Percentiles rank a stretch among this genome's conserved stretches.
Evolutionary conservation across 2,888 invertebrate species (phyloP).

Genomic region (Ernsta delagoae): DNA sequence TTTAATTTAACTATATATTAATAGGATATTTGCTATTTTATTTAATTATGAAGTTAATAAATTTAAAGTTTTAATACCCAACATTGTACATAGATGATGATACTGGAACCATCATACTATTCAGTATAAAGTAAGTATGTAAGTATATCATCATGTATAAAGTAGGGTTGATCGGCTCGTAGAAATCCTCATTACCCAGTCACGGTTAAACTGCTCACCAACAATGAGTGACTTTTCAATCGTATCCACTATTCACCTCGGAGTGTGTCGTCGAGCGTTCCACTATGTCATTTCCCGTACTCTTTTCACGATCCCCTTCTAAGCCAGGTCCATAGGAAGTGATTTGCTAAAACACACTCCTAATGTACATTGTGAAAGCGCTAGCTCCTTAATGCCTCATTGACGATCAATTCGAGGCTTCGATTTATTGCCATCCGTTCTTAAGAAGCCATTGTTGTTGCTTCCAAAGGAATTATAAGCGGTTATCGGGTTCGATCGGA

Average conservation of each 20-base stretch:
- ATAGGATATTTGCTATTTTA: too few relatives aligned
- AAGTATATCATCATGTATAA: too few relatives aligned
- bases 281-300: slow-evolving; percentile 80
- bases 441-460: slow-evolving; percentile 72
- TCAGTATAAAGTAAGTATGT: too few relatives aligned
- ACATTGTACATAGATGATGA: too few relatives aligned
- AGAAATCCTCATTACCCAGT: slow-evolving; percentile 7
- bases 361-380: slow-evolving; percentile 79
- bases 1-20: too few relatives aligned
- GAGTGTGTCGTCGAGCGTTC: slow-evolving; percentile 67
- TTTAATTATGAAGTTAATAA: too few relatives aligned
- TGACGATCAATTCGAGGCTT: slow-evolving; percentile 73
- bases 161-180: neutral
- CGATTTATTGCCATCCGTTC: slow-evolving; percentile 77
- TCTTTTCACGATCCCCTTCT: slow-evolving; percentile 71
- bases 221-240: slow-evolving; percentile 81
- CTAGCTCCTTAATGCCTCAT: slow-evolving; percentile 77
- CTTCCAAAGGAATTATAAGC: slow-evolving; percentile 70
- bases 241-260: slow-evolving; percentile 71
- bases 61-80: too few relatives aligned
- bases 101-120: too few relatives aligned
- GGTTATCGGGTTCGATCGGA: slow-evolving; percentile 57
- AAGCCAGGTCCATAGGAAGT: slow-evolving; percentile 70
- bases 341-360: slow-evolving; percentile 82
- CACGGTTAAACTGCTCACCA: slow-evolving; percentile 19